Conservation (phyloP, 1,140 invertebrate species). For the Alviniconcha marisindica region DNA sequence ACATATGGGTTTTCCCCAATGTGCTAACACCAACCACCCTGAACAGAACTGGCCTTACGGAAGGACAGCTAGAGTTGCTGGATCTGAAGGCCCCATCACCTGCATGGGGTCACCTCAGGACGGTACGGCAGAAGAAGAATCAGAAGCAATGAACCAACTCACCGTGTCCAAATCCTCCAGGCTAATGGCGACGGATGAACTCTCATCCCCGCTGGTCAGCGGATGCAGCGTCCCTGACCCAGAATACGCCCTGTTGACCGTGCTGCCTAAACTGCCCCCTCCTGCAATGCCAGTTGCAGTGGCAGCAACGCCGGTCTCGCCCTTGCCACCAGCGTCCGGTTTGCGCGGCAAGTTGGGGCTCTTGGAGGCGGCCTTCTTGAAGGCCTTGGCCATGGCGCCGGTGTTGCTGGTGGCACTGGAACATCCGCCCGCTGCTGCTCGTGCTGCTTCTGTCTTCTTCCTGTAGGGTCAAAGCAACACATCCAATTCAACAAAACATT, state of each 20-base stretch:
- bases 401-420: neutral
- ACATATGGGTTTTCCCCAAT: no score
- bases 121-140: no score
- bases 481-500: neutral
- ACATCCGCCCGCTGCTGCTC: constrained; percentile 48
- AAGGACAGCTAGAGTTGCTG: no score
- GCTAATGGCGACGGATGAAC: constrained; percentile 57
- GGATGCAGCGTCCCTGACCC: constrained; percentile 56
- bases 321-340: constrained; percentile 37
- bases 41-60: no score
- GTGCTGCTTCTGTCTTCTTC: constrained; percentile 65
- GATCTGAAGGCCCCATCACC: no score
- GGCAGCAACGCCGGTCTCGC: constrained; percentile 21
- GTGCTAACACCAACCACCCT: no score
- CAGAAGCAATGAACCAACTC: constrained; percentile 53
- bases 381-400: constrained; percentile 37
- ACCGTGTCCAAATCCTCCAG: constrained; percentile 69
- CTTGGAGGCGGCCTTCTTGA: constrained; percentile 68
- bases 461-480: constrained; percentile 48
- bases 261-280: neutral
- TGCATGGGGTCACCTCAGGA: no score
- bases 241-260: constrained; percentile 47
- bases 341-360: constrained; percentile 62
- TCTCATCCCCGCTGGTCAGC: constrained; percentile 49
- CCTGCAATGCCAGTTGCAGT: neutral